Conservation (phyloP, 2,113 vertebrate genomes). For the Grammomys dolichurus region DNA sequence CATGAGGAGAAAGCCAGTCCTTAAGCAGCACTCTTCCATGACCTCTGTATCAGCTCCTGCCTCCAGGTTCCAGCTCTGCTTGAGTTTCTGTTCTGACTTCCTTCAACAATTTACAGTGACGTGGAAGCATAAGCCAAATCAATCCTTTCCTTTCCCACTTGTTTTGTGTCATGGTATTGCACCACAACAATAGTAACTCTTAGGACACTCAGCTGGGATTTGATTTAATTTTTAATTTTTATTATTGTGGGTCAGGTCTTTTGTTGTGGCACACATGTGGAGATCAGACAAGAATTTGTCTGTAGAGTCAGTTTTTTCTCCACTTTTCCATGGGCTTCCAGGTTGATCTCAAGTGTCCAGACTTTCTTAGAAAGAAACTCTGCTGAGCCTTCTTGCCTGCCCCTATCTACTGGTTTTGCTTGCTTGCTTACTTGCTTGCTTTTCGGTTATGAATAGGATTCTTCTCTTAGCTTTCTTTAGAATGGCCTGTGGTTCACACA, state of each 20-base stretch:
- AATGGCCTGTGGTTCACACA: not conserved
- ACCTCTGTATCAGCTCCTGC: not conserved
- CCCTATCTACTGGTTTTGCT: not conserved
- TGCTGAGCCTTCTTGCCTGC: not conserved
- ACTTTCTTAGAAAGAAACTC: not conserved
- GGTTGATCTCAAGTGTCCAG: not conserved
- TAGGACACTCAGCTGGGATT: not conserved
- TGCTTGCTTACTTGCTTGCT: not conserved
- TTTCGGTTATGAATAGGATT: not conserved
- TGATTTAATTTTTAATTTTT: not conserved
- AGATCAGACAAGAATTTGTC: not conserved
- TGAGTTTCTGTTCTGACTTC: not conserved
- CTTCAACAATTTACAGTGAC: not conserved
- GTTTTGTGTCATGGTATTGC: not conserved
- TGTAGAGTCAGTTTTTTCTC: not conserved
- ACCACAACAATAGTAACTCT: not conserved
- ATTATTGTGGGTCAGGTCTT: not conserved
- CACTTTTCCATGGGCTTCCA: not conserved
- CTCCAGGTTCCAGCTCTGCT: not conserved
- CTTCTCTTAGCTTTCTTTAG: not conserved
- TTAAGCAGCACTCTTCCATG: not conserved
- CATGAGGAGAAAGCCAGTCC: not conserved
- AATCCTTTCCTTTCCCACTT: not conserved
- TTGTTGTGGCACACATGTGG: not conserved
- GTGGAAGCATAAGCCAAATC: not conserved